Evolutionary conservation across 2,888 invertebrate genomes (phyloP), one percentile per base, ranked within the genome.

Genomic region (Octodonta nipae): DNA sequence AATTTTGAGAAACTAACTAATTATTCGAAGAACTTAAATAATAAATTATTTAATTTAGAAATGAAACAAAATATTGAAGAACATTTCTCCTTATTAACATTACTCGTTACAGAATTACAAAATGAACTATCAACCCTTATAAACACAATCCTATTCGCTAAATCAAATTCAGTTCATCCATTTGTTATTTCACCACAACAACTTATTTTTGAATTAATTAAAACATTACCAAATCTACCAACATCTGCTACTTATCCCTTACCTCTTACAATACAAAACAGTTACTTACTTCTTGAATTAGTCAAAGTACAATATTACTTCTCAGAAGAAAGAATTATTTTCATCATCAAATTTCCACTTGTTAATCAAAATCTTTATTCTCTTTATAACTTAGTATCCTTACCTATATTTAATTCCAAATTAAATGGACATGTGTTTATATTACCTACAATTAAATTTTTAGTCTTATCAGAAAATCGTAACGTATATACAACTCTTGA

Each of bases 151-250:
- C 14, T 36, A 27, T 34, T 41, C 29, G 32, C 28, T 8, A 36
- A 34, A 38, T 27, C 36, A 22, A 41, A 41, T 33, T 27, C 25
- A 15, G 13, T 41, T 17, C 38, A 42, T 30, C 39, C 43, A n/a
- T 17, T 30, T 8, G 28, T 43, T 24, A 36, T 43, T n/a, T 34
- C 28, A 10, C 43, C 43, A 8, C 5, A 31, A 16, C 39, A 42
- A 36, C 32, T 32, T 13, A 8, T 41, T 5, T 8, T 16, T 11
- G 37, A 40, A 42, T 32, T 42, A 34, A 30, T 28, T 8, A 33
- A 36, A 12, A 38, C 33, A 11, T 15, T 38, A 22, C 15, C 24
- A n/a, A 27, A 36, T 13, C 24, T 42, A 28, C 34, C 37, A 13
- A 20, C 16, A 11, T 32, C 36, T 15, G 13, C 26, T 8, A 20